Conservation (phyloP, 92 coral and sea anemone species). For the Desmophyllum pertusum region DNA sequence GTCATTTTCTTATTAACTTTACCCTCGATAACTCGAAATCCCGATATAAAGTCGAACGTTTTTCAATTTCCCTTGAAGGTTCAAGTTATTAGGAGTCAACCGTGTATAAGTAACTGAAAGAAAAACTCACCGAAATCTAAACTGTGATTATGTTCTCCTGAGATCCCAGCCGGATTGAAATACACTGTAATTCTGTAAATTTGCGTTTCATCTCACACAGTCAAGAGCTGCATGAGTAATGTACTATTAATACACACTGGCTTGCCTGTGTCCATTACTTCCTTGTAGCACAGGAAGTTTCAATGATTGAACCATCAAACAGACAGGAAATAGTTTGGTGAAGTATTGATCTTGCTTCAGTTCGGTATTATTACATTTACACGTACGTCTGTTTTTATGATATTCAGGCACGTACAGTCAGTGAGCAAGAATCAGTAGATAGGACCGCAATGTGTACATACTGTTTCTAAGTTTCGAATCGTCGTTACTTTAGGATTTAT, state of each 20-base stretch:
- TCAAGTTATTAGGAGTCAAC: no score
- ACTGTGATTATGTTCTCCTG: not conserved
- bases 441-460: not conserved
- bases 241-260: not conserved
- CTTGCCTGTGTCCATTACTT: not conserved
- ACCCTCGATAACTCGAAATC: no score
- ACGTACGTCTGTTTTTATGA: no score
- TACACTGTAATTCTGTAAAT: not conserved
- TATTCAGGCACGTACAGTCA: no score
- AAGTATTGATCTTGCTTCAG: not conserved
- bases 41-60: no score
- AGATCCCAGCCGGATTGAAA: not conserved
- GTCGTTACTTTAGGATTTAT: no score
- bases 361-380: no score
- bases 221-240: not conserved
- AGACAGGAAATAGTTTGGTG: not conserved
- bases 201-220: not conserved
- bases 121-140: not conserved
- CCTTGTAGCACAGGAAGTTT: slow-evolving; percentile 7
- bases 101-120: not conserved
- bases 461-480: not conserved
- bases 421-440: no score
- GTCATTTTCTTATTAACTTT: no score
- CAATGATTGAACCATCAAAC: not conserved
- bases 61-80: no score